Evolutionary conservation across 2,113 vertebrate genomes (phyloP).

Genomic region (Cryptomyrus ogoouensis): DNA sequence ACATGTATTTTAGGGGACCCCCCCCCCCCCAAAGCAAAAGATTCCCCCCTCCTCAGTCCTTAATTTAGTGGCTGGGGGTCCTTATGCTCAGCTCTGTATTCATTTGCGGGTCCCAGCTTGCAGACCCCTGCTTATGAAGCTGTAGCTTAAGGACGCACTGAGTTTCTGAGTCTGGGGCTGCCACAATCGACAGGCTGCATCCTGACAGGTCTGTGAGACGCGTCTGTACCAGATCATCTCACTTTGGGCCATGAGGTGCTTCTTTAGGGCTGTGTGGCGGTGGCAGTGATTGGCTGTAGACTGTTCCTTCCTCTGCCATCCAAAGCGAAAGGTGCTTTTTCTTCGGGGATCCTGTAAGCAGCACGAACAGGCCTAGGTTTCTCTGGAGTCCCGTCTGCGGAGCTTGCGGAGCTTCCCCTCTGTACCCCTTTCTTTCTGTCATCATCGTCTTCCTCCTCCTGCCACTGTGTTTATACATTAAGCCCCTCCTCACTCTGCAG

Average conservation of each 20-base stretch:
- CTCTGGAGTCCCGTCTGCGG: neutral
- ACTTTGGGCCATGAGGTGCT: neutral
- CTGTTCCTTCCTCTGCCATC: neutral
- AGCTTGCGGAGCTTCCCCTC: neutral
- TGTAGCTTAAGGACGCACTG: neutral
- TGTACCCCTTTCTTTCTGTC: neutral
- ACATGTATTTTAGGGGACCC: neutral
- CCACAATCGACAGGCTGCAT: neutral
- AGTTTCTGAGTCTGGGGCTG: neutral
- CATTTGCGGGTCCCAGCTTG: neutral
- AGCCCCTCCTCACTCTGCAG: neutral
- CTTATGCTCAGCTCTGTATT: neutral
- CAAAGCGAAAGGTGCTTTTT: neutral
- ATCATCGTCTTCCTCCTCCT: neutral
- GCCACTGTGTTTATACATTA: neutral
- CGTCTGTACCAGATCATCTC: neutral
- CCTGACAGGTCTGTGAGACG: neutral
- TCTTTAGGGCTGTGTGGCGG: neutral
- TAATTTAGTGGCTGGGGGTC: neutral
- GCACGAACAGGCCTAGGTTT: neutral
- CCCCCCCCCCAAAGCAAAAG: too few species aligned
- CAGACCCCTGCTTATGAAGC: neutral
- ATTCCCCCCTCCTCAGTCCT: neutral
- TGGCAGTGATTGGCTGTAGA: neutral
- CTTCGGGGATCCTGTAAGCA: neutral